Conservation (phyloP, 2,888 invertebrate genomes). For the Chloroclystis v-ata region DNA sequence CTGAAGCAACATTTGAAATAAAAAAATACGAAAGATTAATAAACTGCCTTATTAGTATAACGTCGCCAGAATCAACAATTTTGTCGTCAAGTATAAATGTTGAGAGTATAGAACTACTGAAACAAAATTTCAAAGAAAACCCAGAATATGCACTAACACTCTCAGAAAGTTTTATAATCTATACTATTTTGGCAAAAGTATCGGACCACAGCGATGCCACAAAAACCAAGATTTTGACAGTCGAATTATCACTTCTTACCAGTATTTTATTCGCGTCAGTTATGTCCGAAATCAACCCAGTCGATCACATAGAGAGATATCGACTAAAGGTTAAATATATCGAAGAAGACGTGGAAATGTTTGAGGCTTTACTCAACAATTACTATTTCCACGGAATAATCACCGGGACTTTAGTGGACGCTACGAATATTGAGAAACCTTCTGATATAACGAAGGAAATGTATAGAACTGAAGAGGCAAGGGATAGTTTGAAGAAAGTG, state of each 20-base stretch:
- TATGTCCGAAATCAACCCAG: slow-evolving; percentile 80
- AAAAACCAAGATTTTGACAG: slow-evolving; percentile 44
- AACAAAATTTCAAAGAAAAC: slow-evolving; percentile 38
- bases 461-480: slow-evolving; percentile 36
- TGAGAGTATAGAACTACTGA: slow-evolving; percentile 7
- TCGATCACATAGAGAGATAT: slow-evolving; percentile 91
- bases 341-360: slow-evolving; percentile 81
- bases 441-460: slow-evolving; percentile 41
- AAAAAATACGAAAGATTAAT: slow-evolving; percentile 54
- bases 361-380: slow-evolving; percentile 74
- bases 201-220: slow-evolving; percentile 18
- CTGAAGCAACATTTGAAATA: slow-evolving; percentile 53
- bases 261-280: slow-evolving; percentile 78
- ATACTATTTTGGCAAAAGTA: slow-evolving; percentile 35
- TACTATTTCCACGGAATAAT: slow-evolving; percentile 76
- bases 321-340: slow-evolving; percentile 84
- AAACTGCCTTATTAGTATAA: slow-evolving; percentile 38
- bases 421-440: slow-evolving; percentile 46
- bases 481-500: slow-evolving; percentile 47
- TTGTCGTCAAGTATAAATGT: not conserved
- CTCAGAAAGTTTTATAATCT: slow-evolving; percentile 36
- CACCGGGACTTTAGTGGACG: slow-evolving; percentile 50
- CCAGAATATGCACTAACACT: slow-evolving; percentile 36
- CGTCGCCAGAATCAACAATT: not conserved
- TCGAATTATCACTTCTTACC: slow-evolving; percentile 57